phyloP scores from a whole-genome alignment of 2,797 vertebrate genomes.

The Rhadinocentrus ornatus region DNA sequence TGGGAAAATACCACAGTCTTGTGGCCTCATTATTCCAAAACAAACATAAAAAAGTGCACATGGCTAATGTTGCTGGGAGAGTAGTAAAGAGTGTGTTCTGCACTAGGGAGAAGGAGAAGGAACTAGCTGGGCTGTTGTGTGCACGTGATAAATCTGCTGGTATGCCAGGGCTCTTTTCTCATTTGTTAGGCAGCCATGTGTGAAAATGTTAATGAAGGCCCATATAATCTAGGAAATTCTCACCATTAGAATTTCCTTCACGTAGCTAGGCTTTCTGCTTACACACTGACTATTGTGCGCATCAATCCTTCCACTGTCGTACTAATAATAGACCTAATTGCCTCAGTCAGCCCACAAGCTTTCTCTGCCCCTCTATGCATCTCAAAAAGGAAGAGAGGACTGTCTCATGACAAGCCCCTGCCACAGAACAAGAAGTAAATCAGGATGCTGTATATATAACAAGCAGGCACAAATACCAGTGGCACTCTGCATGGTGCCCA shows the following conservation, averaged over 20 bases:
- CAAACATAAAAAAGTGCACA: conserved; percentile 57
- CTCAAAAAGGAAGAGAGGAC: conserved; percentile 71
- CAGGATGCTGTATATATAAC: conserved; percentile 70
- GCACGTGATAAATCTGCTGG: conserved; percentile 86
- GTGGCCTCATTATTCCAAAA: conserved; percentile 64
- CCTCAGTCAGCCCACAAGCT: conserved; percentile 87
- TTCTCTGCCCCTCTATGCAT: conserved; percentile 77
- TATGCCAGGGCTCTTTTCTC: conserved; percentile 90
- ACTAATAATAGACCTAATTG: conserved; percentile 90
- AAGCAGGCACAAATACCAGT: conserved; percentile 62
- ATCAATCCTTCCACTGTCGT: conserved; percentile 88
- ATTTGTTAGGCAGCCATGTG: conserved; percentile 95
- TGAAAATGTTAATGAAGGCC: conserved; percentile 99
- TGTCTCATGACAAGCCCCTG: conserved; percentile 72
- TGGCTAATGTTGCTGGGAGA: conserved; percentile 61
- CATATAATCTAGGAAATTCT: conserved; percentile 91
- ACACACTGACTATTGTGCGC: conserved; percentile 85
- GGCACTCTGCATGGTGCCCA: conserved; percentile 69
- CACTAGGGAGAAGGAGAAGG: conserved; percentile 58
- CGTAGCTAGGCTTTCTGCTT: conserved; percentile 88
- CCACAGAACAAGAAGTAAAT: conserved; percentile 65
- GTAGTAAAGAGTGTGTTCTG: conserved; percentile 59
- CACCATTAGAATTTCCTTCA: conserved; percentile 91
- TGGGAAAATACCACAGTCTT: conserved; percentile 41
- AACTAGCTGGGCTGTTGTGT: conserved; percentile 73